Evolutionary conservation across 2,888 invertebrate genomes (phyloP).

Genomic region (Criorhina ranunculi): DNA sequence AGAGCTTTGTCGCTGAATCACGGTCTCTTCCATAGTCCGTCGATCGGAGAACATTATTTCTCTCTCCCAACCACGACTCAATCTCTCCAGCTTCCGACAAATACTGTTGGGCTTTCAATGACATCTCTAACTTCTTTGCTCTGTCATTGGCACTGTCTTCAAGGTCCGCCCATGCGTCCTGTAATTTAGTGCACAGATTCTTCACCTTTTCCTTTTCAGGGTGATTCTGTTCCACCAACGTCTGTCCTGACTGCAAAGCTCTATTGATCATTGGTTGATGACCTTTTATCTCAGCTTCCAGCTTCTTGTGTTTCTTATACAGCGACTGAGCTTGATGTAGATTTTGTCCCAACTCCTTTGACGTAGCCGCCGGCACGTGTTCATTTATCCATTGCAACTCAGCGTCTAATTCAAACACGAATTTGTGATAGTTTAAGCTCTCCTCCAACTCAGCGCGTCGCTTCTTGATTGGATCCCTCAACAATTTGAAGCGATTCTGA

Average conservation of each 20-base stretch:
- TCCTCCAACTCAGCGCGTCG: slow-evolving; percentile 93
- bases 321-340: slow-evolving; percentile 96
- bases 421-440: slow-evolving; percentile 93
- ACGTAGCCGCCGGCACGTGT: slow-evolving; percentile 92
- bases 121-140: slow-evolving; percentile 92
- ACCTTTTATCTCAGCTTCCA: slow-evolving; percentile 94
- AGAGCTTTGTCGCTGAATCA: slow-evolving; percentile 94
- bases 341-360: slow-evolving; percentile 91
- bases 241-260: slow-evolving; percentile 91
- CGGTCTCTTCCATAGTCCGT: slow-evolving; percentile 95
- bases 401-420: slow-evolving; percentile 95
- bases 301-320: slow-evolving; percentile 96
- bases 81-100: slow-evolving; percentile 96
- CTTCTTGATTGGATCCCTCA: slow-evolving; percentile 89
- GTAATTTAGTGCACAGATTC: slow-evolving; percentile 89
- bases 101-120: slow-evolving; percentile 95
- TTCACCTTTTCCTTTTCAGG: slow-evolving; percentile 92
- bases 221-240: slow-evolving; percentile 90
- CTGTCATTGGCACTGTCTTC: slow-evolving; percentile 89
- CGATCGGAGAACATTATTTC: slow-evolving; percentile 91
- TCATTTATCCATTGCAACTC: slow-evolving; percentile 98
- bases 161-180: slow-evolving; percentile 90
- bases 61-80: slow-evolving; percentile 96
- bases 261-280: slow-evolving; percentile 94
- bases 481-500: slow-evolving; percentile 88